A percentile compares a stretch with the other conserved stretches of the same genome.
Evolutionary conservation across 2,797 vertebrate genomes (phyloP).

Genomic region (Ctenopoma multispine): DNA sequence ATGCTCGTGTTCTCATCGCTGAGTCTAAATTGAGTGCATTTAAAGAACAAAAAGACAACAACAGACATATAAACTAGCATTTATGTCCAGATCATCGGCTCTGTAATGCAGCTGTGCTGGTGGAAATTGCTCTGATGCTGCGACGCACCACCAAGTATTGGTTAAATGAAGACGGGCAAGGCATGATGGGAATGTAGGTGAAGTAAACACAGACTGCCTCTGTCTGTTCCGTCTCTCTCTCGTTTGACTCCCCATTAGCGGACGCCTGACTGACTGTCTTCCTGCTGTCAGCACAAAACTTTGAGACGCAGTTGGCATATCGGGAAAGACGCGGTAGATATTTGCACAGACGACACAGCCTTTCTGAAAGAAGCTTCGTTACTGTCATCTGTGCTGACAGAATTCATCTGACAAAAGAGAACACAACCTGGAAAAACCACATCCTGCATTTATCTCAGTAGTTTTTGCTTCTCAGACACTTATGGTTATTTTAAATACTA

Average conservation of each 20-base stretch:
- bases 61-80: slow-evolving; percentile 54
- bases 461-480: too few relatives aligned
- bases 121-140: slow-evolving; percentile 47
- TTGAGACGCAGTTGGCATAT: neutral
- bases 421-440: too few relatives aligned
- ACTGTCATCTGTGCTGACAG: too few relatives aligned
- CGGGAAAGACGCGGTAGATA: neutral
- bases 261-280: slow-evolving; percentile 34
- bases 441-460: too few relatives aligned
- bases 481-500: too few relatives aligned
- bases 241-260: slow-evolving; percentile 44
- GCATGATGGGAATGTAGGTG: slow-evolving; percentile 63
- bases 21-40: slow-evolving; percentile 45
- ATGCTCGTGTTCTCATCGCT: slow-evolving; percentile 53
- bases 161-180: slow-evolving; percentile 48
- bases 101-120: slow-evolving; percentile 44
- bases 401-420: too few relatives aligned
- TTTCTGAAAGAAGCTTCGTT: neutral
- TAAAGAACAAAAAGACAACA: slow-evolving; percentile 34
- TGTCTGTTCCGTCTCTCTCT: slow-evolving; percentile 16
- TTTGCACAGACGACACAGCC: neutral
- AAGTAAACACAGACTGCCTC: slow-evolving; percentile 36
- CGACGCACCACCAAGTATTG: slow-evolving; percentile 34
- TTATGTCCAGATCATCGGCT: slow-evolving; percentile 39
- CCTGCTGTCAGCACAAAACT: slow-evolving; percentile 22